phyloP scores from a whole-genome alignment of 2,888 invertebrate species.

The Tineola bisselliella region DNA sequence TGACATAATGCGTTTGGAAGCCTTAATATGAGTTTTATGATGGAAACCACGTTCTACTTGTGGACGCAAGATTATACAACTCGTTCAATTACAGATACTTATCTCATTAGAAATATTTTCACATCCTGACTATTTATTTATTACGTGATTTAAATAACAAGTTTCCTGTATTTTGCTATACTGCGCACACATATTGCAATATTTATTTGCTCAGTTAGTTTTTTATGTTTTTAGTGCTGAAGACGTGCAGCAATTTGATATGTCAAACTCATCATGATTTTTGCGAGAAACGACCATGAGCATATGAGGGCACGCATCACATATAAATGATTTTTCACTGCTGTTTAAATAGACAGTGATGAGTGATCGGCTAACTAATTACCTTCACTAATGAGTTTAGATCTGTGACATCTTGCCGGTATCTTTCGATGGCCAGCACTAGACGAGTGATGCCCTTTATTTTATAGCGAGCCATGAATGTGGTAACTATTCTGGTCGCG shows the following conservation, averaged over 20 bases:
- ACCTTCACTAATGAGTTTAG: constrained; percentile 57
- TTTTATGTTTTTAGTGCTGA: not conserved
- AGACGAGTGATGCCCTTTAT: constrained; percentile 61
- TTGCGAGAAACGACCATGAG: constrained; percentile 24
- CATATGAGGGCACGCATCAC: constrained; percentile 24
- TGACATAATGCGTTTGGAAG: not conserved
- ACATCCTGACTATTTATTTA: not conserved
- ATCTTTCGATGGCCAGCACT: constrained; percentile 47
- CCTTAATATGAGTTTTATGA: not conserved
- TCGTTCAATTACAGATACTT: not conserved
- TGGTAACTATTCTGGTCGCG: constrained; percentile 41
- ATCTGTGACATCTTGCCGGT: constrained; percentile 50
- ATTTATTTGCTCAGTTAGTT: not conserved
- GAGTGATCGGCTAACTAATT: constrained; percentile 63
- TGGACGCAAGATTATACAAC: not conserved
- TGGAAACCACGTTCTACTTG: not conserved
- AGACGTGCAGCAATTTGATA: not conserved
- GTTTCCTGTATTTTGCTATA: not conserved
- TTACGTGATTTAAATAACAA: not conserved
- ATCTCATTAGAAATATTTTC: not conserved
- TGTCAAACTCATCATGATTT: constrained; percentile 16
- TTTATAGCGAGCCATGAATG: constrained; percentile 45
- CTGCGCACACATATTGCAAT: not conserved
- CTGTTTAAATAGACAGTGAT: constrained; percentile 48
- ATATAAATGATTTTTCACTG: constrained; percentile 43